Percentiles rank a stretch among this genome's conserved stretches.
phyloP scores from a whole-genome alignment of 1,140 invertebrate genomes.

The Apolygus lucorum region DNA sequence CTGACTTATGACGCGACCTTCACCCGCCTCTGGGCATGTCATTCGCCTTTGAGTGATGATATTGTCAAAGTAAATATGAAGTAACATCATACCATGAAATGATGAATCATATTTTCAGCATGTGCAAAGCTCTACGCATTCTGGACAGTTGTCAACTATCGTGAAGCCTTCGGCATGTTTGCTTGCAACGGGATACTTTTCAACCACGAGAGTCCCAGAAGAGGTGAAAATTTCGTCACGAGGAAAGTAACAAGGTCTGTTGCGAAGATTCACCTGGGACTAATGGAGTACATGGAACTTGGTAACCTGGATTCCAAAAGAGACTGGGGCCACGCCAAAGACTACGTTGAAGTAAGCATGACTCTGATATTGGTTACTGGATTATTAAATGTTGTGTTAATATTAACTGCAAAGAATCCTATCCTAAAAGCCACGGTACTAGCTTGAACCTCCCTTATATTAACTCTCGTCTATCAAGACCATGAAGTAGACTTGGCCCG shows the following conservation, averaged over 20 bases:
- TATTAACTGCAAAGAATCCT: too few species aligned
- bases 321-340: slow-evolving; percentile 99
- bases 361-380: too few species aligned
- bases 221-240: slow-evolving; percentile 98
- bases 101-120: slow-evolving; percentile 61
- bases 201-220: slow-evolving; percentile 96
- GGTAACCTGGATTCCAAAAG: slow-evolving; percentile 93
- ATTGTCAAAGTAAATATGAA: too few species aligned
- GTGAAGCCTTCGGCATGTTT: slow-evolving; percentile 96
- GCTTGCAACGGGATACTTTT: slow-evolving; percentile 98
- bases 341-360: slow-evolving; percentile 95
- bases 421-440: too few species aligned
- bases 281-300: slow-evolving; percentile 79
- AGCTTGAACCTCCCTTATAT: too few species aligned
- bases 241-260: slow-evolving; percentile 96
- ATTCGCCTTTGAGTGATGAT: too few species aligned
- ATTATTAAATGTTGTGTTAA: too few species aligned
- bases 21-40: too few species aligned
- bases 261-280: slow-evolving; percentile 86
- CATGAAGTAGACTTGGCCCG: too few species aligned
- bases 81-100: too few species aligned
- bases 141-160: slow-evolving; percentile 97
- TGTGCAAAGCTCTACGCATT: slow-evolving; percentile 97
- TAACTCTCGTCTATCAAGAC: too few species aligned
- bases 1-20: too few species aligned